Base-by-base conservation (phyloP, 2,888 invertebrate genomes). In the Lydus trimaculatus region DNA sequence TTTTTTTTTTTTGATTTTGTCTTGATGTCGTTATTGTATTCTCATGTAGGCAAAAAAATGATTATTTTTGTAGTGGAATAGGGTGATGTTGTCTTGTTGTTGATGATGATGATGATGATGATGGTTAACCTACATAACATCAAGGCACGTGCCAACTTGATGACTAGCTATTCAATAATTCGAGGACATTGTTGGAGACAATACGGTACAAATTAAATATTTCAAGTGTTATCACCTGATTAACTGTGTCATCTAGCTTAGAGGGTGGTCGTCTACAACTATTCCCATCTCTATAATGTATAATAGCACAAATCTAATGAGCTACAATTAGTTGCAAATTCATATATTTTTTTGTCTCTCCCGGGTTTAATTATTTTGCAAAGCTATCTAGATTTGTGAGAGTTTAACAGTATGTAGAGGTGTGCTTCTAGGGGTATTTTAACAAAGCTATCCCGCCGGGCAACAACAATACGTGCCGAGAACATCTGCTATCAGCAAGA, bases 401-500 rank as follows among this genome's bases (percentile, higher is more conserved):
- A 76, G 79, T 77, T 78, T 76, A 79, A 79, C 77, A 43, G 43
- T 43, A 43, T 43, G 78, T 76, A 77, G 78, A 6, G 5, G 79
- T 79, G 79, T 79, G 79, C 78, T 71, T 66, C 48, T 52, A 66
- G 72, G 75, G 75, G 74, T 69, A 64, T 52, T 8, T 11, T 65
- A 72, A 76, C 76, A 75, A 84, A 80, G 80, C 75, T 78, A 79
- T 75, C 84, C 83, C 78, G 80, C 78, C 60, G 81, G 70, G 81
- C 75, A 76, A 82, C 82, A 83, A 84, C 83, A 84, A 84, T 83
- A 80, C 82, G 78, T 80, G 82, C 82, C 81, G 79, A 78, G 80
- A 83, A 84, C 84, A 84, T 83, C 83, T 84, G 84, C 83, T 82
- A 68, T 70, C 78, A 43, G 74, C 79, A 72, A 75, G 74, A 75